These are phyloP conservation scores for Amphiduros pacificus DNA, from an alignment of 2,888 invertebrate genomes.

Conservation along the genomic window DNA sequence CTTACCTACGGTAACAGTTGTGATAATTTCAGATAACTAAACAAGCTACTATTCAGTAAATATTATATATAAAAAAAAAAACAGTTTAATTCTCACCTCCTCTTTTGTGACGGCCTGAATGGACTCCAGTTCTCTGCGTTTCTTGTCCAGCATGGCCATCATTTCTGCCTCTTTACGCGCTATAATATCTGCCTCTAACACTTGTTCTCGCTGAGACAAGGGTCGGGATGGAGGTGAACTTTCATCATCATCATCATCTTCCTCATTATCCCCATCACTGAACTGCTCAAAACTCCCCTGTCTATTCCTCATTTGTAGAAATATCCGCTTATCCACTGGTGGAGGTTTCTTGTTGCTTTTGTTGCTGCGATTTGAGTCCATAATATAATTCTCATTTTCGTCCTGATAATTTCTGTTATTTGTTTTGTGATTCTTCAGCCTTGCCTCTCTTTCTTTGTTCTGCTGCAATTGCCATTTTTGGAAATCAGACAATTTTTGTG, in stretches of 20 bases:
- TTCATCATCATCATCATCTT: not conserved
- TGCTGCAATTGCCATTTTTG: conserved; percentile 50
- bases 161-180: not conserved
- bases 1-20: no score
- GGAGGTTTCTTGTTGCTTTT: no score
- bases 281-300: not conserved
- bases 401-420: not conserved
- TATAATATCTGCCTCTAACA: not conserved
- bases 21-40: no score
- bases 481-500: conserved; percentile 34
- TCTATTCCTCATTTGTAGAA: not conserved
- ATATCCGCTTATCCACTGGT: not conserved
- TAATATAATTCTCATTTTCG: not conserved
- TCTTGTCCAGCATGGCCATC: not conserved
- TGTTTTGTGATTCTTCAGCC: conserved; percentile 27
- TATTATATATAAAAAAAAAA: no score
- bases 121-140: no score
- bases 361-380: not conserved
- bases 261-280: not conserved
- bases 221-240: not conserved
- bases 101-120: no score
- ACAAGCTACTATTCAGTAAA: no score
- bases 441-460: conserved; percentile 33
- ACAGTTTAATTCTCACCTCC: no score
- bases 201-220: not conserved